Base-by-base conservation (phyloP, 1,140 invertebrate species). In the Caerostris darwini region DNA sequence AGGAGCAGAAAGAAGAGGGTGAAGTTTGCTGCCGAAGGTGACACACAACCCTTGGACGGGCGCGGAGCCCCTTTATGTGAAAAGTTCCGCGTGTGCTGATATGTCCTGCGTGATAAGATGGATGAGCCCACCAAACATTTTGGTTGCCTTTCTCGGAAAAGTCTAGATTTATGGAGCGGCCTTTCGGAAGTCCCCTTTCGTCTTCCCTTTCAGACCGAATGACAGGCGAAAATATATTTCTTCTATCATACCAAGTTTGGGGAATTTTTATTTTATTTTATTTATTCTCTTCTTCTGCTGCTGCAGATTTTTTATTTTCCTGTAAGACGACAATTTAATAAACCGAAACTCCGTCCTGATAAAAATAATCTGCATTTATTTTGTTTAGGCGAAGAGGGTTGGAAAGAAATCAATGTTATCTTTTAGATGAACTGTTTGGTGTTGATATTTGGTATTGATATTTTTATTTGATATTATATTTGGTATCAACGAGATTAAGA, bases 111-210 rank as follows among this genome's bases (percentile, higher is more conserved):
- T 17, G 7, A 12, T 19, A 87, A 87, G 85, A 87, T 87, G 58
- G 85, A 87, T 87, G 58, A 34, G 34, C 34, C 34, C 3, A 4
- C 17, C 12, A 19, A 64, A 87, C 85, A 64, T 87, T 64, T 87
- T 50, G 85, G 85, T 61, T 64, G 59, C 85, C 85, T 61, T 87
- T 64, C 64, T 58, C 50, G 58, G 64, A 34, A 34, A 64, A 87
- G 58, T 64, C n/a, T 58, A 87, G 85, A 87, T 87, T 87, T 87
- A 87, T 87, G 85, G 85, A 87, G 58, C 57, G 64, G 64, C 85
- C 10, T 61, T 87, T 87, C 85, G 85, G 85, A 87, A 64, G 85
- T 87, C 34, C 34, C 34, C 71, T 77, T 77, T 77, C 71, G 19
- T 53, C 71, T 50, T 77, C 71, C 34, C 12, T 77, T 77, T 87